These are phyloP conservation scores for Burhinus oedicnemus DNA, from an alignment of 2,113 vertebrate species.

Conservation along the genomic window DNA sequence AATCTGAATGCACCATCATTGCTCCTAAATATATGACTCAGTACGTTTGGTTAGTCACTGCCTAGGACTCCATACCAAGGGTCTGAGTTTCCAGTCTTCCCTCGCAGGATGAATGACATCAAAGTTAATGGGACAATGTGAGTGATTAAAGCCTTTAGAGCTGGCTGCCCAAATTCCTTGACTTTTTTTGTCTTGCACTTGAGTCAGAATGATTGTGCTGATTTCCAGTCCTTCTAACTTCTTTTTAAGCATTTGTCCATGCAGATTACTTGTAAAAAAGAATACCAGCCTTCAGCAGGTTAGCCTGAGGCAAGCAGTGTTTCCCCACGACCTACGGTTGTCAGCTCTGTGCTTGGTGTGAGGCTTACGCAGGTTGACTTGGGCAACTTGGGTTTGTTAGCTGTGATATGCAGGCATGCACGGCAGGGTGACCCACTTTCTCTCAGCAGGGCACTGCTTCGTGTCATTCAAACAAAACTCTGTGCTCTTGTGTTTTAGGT, in stretches of 20 bases:
- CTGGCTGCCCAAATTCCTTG: neutral
- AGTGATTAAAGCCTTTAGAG: neutral
- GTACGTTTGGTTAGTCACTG: neutral
- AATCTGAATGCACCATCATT: neutral
- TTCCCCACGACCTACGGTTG: neutral
- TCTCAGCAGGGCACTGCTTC: neutral
- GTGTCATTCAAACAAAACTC: neutral
- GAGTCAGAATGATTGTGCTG: neutral
- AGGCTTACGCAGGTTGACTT: too few species aligned
- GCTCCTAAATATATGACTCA: neutral
- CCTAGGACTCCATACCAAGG: neutral
- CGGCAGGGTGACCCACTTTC: too few species aligned
- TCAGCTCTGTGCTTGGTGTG: neutral
- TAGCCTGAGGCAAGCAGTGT: neutral
- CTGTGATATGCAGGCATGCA: accelerated
- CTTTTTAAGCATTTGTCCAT: neutral
- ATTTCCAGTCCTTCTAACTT: neutral
- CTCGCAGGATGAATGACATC: neutral
- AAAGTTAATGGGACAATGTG: neutral
- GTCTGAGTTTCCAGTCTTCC: neutral
- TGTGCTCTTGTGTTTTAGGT: slow-evolving; percentile 75
- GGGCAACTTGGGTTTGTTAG: neutral
- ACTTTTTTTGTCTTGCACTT: neutral
- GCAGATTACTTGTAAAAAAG: neutral
- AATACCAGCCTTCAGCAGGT: neutral